Evolutionary conservation across 2,113 vertebrate genomes (phyloP).

Genomic region (Chamaetylas fuelleborni): DNA sequence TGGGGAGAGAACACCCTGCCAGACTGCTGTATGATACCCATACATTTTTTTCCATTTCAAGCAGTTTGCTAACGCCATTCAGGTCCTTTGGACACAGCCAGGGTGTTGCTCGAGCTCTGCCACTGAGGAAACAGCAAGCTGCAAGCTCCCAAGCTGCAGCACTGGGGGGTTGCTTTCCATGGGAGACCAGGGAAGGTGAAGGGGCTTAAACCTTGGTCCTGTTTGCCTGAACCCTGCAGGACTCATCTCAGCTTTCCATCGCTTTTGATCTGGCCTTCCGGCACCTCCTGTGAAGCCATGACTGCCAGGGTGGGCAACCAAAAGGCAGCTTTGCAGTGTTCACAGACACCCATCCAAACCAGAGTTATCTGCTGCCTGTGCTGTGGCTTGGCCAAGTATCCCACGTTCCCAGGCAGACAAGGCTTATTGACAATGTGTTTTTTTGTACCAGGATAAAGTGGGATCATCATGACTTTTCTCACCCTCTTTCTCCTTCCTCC

Average conservation of each 20-base stretch:
- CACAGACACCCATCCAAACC: not conserved
- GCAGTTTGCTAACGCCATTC: not conserved
- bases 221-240: not conserved
- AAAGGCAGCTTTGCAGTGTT: not conserved
- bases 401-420: not conserved
- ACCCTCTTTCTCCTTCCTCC: not conserved
- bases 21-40: not conserved
- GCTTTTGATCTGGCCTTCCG: not conserved
- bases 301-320: not conserved
- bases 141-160: not conserved
- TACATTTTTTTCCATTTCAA: not conserved
- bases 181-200: not conserved
- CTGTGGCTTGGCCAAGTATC: not conserved
- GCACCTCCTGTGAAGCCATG: not conserved
- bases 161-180: not conserved
- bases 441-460: not conserved
- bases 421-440: fast-evolving
- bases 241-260: not conserved
- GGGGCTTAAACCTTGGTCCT: not conserved
- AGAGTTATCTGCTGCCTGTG: not conserved
- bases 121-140: not conserved
- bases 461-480: not conserved
- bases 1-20: not conserved
- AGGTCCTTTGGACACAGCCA: not conserved
- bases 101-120: fast-evolving